Evolutionary conservation across 2,113 vertebrate genomes (phyloP).

Genomic region (Baryphthengus martii): DNA sequence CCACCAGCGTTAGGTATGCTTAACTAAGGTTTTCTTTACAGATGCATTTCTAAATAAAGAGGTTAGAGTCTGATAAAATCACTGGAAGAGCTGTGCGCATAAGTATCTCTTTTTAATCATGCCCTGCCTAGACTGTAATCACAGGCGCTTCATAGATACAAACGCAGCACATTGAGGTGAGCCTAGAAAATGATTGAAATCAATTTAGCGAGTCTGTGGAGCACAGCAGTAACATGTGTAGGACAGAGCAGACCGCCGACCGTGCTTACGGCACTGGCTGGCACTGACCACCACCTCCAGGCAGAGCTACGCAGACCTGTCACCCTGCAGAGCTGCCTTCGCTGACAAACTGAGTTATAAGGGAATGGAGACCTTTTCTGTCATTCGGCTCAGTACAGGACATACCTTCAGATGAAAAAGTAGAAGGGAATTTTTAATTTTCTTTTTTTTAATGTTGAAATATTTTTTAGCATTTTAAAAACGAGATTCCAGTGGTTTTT

Average conservation of each 20-base stretch:
- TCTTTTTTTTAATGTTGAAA: neutral
- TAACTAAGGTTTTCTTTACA: neutral
- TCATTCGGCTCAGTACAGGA: neutral
- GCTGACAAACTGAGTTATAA: neutral
- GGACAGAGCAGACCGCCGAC: fast-evolving
- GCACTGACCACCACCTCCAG: neutral
- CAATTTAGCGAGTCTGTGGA: neutral
- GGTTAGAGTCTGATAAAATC: neutral
- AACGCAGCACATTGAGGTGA: neutral
- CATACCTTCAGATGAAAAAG: neutral
- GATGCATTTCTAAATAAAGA: neutral
- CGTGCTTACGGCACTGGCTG: fast-evolving
- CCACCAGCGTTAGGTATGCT: neutral
- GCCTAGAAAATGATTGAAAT: neutral
- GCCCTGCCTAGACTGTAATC: neutral
- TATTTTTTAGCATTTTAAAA: neutral
- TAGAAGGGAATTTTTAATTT: neutral
- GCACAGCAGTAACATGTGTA: neutral
- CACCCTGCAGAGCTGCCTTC: fast-evolving
- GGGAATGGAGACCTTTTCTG: fast-evolving
- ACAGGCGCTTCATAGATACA: neutral
- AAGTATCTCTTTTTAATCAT: neutral
- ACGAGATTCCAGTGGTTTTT: neutral
- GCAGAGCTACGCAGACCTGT: no score
- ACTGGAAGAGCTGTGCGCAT: neutral